These are phyloP conservation scores for Mesoligia furuncula DNA, from an alignment of 2,888 invertebrate species.

Conservation along the genomic window DNA sequence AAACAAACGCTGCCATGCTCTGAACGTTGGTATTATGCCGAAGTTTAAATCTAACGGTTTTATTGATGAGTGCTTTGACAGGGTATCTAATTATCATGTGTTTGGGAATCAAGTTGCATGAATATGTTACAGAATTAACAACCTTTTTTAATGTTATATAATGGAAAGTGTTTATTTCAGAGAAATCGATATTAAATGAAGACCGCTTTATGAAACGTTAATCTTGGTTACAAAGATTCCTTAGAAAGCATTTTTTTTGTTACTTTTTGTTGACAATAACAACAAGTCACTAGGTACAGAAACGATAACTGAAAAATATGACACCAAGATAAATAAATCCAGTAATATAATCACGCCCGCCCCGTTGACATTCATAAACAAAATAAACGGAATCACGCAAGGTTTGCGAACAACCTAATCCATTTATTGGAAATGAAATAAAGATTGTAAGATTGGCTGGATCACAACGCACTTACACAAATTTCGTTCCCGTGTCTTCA, in stretches of 20 bases:
- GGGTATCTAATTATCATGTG: constrained; percentile 8
- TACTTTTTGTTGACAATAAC: background rate
- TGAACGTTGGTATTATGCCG: constrained; percentile 64
- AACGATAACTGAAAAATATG: background rate
- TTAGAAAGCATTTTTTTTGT: background rate
- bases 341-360: constrained; percentile 25
- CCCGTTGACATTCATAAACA: constrained; percentile 43
- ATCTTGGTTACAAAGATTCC: background rate
- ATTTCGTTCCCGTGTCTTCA: constrained; percentile 88
- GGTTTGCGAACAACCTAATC: constrained; percentile 85
- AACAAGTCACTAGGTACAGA: background rate
- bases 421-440: constrained; percentile 88
- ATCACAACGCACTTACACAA: constrained; percentile 89
- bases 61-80: constrained; percentile 37
- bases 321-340: constrained; percentile 3
- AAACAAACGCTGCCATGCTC: constrained; percentile 68
- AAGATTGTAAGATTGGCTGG: constrained; percentile 87
- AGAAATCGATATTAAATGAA: background rate
- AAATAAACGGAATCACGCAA: constrained; percentile 68
- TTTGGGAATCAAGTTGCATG: background rate
- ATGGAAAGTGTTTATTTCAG: background rate
- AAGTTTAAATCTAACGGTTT: constrained; percentile 56
- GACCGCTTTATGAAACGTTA: too few species aligned
- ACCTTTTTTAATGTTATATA: background rate
- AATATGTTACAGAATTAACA: background rate